These are phyloP conservation scores for Aphaenogaster rudis DNA, from an alignment of 1,140 invertebrate genomes.

Conservation along the genomic window DNA sequence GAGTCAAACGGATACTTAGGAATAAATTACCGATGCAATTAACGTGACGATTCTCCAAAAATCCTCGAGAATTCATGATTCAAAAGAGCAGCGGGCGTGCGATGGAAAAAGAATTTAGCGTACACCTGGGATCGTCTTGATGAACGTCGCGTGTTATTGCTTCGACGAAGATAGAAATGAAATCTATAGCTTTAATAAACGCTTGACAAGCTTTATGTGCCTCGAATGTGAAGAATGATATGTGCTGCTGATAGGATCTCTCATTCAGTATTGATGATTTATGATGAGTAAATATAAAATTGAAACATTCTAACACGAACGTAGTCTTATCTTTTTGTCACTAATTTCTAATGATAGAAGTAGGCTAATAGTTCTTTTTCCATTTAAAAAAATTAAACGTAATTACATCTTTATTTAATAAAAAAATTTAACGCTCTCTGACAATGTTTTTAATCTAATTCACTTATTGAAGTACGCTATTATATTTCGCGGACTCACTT, in stretches of 20 bases:
- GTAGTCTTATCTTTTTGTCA: not conserved
- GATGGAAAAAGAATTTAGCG: not conserved
- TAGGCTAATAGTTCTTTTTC: not conserved
- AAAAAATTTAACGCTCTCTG: not conserved
- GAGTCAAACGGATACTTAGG: not conserved
- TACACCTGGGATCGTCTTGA: not conserved
- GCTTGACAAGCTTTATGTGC: not conserved
- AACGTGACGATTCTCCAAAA: constrained; percentile 1
- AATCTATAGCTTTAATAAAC: not conserved
- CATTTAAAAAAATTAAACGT: not conserved
- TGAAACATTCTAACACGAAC: not conserved
- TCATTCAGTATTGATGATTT: not conserved
- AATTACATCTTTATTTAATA: not conserved
- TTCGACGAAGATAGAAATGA: not conserved
- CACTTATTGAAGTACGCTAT: not conserved
- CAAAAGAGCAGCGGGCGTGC: not conserved
- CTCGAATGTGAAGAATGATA: not conserved
- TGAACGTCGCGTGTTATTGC: not conserved
- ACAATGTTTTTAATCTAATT: not conserved
- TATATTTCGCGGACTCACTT: not conserved
- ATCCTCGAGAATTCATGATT: not conserved
- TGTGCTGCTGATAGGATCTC: not conserved
- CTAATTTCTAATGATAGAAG: constrained; percentile 1
- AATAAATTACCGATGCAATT: constrained; percentile 33
- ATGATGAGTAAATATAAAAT: not conserved